A percentile compares a stretch with the other conserved stretches of the same genome.
phyloP scores from a whole-genome alignment of 2,113 vertebrate genomes.

The Oceanodroma tethys region DNA sequence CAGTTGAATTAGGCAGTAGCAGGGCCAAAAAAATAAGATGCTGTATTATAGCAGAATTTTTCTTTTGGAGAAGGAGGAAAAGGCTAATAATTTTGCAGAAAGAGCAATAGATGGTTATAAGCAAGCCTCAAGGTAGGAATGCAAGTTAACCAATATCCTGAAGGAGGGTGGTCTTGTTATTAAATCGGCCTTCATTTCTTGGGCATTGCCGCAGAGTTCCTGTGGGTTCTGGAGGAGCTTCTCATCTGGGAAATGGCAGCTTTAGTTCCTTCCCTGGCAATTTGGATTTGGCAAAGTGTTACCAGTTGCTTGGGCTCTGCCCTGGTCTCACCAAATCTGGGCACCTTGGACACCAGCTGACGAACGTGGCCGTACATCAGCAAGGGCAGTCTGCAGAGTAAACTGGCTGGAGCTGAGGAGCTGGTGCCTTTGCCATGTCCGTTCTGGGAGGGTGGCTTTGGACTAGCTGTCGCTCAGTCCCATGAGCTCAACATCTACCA shows the following conservation, averaged over 20 bases:
- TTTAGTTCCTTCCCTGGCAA: background rate
- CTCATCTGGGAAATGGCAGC: background rate
- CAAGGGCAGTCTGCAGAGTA: background rate
- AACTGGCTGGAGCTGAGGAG: background rate
- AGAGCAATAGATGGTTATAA: background rate
- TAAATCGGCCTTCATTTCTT: background rate
- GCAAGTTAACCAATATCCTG: constrained; percentile 21
- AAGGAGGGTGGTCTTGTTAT: constrained; percentile 14
- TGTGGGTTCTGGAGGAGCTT: background rate
- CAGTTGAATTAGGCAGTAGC: background rate
- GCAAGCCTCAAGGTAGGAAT: background rate
- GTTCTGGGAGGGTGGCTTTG: background rate
- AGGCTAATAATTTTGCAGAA: background rate
- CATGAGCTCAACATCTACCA: background rate
- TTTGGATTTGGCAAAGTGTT: background rate
- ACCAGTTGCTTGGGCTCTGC: background rate
- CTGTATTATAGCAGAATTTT: background rate
- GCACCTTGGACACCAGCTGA: background rate
- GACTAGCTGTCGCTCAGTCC: background rate
- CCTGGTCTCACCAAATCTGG: background rate
- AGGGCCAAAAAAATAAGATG: background rate
- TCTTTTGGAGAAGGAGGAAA: background rate
- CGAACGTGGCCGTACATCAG: background rate
- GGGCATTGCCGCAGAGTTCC: background rate
- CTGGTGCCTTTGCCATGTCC: background rate